phyloP scores from a whole-genome alignment of 2,797 vertebrate genomes.

The Trachurus trachurus region DNA sequence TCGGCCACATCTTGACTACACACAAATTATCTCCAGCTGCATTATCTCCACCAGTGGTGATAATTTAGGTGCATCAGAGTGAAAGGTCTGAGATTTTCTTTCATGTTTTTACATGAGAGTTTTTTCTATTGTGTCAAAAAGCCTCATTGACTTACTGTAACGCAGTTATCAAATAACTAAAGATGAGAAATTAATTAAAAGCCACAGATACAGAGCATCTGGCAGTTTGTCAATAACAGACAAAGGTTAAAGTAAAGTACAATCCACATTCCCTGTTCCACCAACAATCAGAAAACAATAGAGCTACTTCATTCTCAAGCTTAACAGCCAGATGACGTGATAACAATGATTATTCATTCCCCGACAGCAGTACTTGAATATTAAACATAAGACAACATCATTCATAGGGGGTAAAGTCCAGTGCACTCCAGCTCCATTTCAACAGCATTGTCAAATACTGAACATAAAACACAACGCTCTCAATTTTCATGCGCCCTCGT shows the following conservation, averaged over 20 bases:
- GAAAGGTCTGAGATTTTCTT: not conserved
- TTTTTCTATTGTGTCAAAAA: not conserved
- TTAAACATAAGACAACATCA: constrained; percentile 9
- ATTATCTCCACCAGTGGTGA: not conserved
- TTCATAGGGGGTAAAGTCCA: not conserved
- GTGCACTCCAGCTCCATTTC: constrained; percentile 14
- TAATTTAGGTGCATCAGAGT: not conserved
- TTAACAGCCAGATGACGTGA: not conserved
- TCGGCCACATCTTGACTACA: not conserved
- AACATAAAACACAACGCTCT: constrained; percentile 20
- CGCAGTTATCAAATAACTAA: not conserved
- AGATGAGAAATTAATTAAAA: not conserved
- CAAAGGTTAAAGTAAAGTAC: not conserved
- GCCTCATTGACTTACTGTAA: not conserved
- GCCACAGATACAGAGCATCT: not conserved
- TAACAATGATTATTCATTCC: constrained; percentile 22
- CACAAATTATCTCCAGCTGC: not conserved
- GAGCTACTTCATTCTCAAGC: constrained; percentile 2
- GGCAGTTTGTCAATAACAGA: not conserved
- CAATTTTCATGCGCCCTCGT: constrained; percentile 37
- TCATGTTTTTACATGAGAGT: too few relatives aligned
- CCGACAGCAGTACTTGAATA: constrained; percentile 23
- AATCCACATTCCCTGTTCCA: not conserved
- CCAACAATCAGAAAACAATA: constrained; percentile 12
- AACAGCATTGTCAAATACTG: constrained; percentile 17